Percentiles rank a stretch among this genome's conserved stretches.
These are phyloP conservation scores for Xenotilapia longispinis DNA, from an alignment of 2,113 vertebrate species.

Conservation along the genomic window DNA sequence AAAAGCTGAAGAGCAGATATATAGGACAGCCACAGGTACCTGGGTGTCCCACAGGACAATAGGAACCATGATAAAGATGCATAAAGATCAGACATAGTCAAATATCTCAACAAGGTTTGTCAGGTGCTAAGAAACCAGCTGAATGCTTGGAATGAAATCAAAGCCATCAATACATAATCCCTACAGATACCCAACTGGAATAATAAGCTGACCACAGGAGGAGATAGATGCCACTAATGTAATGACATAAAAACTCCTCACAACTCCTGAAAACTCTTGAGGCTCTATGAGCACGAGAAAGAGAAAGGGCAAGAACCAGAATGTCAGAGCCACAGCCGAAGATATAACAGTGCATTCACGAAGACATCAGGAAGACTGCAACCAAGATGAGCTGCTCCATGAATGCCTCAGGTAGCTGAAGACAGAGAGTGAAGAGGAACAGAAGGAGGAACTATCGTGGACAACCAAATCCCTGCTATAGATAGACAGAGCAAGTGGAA, in stretches of 20 bases:
- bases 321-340: not conserved
- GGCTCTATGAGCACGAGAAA: not conserved
- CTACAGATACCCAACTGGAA: not conserved
- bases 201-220: not conserved
- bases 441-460: not conserved
- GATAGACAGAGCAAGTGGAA: not conserved
- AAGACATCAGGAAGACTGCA: not conserved
- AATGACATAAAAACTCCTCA: not conserved
- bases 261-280: not conserved
- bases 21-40: not conserved
- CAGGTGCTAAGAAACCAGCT: not conserved
- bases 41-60: not conserved
- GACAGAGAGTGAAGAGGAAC: not conserved
- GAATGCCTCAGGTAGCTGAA: not conserved
- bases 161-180: not conserved
- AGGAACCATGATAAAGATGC: not conserved
- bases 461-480: not conserved
- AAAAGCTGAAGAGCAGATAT: not conserved
- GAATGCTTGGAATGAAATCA: not conserved
- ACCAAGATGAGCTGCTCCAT: not conserved
- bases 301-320: not conserved
- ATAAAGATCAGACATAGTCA: not conserved
- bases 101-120: not conserved
- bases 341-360: not conserved
- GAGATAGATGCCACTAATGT: not conserved